These are phyloP conservation scores for Proterorhinus semilunaris DNA, from an alignment of 2,113 vertebrate species.

Conservation along the genomic window DNA sequence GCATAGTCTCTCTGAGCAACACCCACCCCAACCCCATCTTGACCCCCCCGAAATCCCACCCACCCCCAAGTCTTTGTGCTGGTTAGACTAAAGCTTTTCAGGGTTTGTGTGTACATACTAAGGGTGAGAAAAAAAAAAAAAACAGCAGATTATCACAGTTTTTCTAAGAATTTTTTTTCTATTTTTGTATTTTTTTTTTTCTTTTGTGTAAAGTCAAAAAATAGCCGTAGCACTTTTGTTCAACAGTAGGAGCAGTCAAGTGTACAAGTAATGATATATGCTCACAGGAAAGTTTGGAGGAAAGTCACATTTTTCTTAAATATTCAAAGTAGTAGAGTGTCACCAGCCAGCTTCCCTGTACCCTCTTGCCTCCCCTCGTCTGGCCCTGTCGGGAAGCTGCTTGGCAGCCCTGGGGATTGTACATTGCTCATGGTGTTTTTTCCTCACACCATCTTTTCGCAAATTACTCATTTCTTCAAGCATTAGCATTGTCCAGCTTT, in stretches of 20 bases:
- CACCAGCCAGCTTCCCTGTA: conserved; percentile 61
- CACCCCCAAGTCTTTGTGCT: conserved; percentile 76
- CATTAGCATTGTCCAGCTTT: conserved; percentile 76
- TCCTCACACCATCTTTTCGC: conserved; percentile 65
- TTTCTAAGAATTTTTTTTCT: conserved; percentile 37
- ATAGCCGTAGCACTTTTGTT: conserved; percentile 66
- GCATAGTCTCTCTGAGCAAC: conserved; percentile 79
- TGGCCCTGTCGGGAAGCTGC: conserved; percentile 61
- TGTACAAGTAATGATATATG: conserved; percentile 54
- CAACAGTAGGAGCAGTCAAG: conserved; percentile 70
- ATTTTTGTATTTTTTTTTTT: conserved; percentile 10
- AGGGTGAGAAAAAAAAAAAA: conserved; percentile 65
- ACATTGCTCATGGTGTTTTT: conserved; percentile 76
- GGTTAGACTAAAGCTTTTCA: conserved; percentile 84
- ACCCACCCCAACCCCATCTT: conserved; percentile 29
- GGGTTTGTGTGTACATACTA: conserved; percentile 69
- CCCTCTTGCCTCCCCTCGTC: conserved; percentile 40
- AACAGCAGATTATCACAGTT: conserved; percentile 79
- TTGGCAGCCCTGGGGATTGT: conserved; percentile 77
- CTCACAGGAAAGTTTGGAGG: conserved; percentile 74
- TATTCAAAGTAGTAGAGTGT: conserved; percentile 77
- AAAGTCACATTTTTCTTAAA: conserved; percentile 72
- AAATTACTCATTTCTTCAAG: conserved; percentile 70
- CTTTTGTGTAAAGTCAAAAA: conserved; percentile 24
- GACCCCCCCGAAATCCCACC: conserved; percentile 22